Conservation (phyloP, 2,113 vertebrate genomes). For the Halichoeres trimaculatus region DNA sequence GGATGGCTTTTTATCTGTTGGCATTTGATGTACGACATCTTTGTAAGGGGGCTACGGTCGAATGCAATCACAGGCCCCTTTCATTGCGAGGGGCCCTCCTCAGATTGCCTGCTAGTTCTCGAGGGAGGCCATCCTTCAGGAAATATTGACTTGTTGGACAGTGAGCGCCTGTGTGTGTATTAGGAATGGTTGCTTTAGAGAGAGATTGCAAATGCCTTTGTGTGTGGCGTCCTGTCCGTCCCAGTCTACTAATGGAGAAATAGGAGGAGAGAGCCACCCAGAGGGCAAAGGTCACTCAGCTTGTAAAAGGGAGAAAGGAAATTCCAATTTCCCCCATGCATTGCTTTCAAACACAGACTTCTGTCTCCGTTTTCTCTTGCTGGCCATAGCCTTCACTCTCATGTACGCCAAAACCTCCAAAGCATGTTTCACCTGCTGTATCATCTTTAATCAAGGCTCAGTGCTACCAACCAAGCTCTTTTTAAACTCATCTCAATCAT, state of each 20-base stretch:
- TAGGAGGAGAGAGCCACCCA: constrained; percentile 52
- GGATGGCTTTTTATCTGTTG: constrained; percentile 83
- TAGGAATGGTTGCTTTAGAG: constrained; percentile 42
- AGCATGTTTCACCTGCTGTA: constrained; percentile 11
- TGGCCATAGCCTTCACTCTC: constrained; percentile 16
- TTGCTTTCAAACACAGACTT: constrained; percentile 15
- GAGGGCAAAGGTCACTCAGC: constrained; percentile 70
- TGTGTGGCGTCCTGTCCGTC: constrained; percentile 51
- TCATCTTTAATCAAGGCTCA: constrained; percentile 8
- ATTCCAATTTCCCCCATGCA: constrained; percentile 57
- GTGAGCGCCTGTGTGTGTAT: constrained; percentile 63
- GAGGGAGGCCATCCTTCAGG: constrained; percentile 80
- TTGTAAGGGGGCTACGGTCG: constrained; percentile 79
- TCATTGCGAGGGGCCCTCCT: constrained; percentile 73
- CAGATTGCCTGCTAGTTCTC: constrained; percentile 80
- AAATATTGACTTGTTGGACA: constrained; percentile 83
- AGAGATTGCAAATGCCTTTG: constrained; percentile 62
- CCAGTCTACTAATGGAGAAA: constrained; percentile 65
- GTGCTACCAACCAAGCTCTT: not conserved
- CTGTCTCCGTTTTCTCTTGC: not conserved
- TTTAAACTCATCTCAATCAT: not conserved
- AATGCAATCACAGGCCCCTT: constrained; percentile 84
- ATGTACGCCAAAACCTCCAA: not conserved
- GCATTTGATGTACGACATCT: constrained; percentile 85
- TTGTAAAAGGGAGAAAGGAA: constrained; percentile 67